These are phyloP conservation scores for Daubentonia madagascariensis DNA, from an alignment of 2,113 vertebrate species.

Conservation along the genomic window DNA sequence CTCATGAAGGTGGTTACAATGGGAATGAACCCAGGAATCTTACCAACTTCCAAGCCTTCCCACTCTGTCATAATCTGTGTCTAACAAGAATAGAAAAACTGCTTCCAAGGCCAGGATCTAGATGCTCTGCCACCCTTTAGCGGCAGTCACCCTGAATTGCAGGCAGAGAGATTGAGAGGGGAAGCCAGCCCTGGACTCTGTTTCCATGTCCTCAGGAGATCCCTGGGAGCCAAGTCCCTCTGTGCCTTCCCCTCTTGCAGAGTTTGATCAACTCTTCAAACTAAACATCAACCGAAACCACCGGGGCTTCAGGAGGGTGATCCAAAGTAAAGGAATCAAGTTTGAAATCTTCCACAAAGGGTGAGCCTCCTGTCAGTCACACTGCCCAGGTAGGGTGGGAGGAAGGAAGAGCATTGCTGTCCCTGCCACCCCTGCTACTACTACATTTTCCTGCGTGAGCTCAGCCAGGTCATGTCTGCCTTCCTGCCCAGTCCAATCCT, in stretches of 20 bases:
- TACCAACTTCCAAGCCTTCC: background rate
- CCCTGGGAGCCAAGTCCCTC: background rate
- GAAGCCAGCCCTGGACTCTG: background rate
- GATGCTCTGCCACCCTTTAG: background rate
- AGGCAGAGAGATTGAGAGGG: background rate
- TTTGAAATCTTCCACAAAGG: constrained; percentile 98
- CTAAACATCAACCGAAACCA: constrained; percentile 96
- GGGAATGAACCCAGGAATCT: background rate
- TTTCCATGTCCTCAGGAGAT: background rate
- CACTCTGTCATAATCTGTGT: background rate
- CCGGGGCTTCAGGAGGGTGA: constrained; percentile 90
- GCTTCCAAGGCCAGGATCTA: background rate
- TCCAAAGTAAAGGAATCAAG: constrained; percentile 95
- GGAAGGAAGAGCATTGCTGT: background rate
- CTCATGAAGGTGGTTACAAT: background rate
- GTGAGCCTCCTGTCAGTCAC: constrained; percentile 79
- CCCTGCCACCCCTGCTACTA: background rate
- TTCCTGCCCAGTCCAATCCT: constrained; percentile 10
- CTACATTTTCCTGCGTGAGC: background rate
- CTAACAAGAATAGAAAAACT: background rate
- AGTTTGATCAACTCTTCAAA: constrained; percentile 95
- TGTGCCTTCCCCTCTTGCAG: constrained; percentile 75
- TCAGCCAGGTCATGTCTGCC: background rate
- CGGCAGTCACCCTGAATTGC: background rate
- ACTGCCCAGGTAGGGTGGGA: background rate